Base-by-base conservation (phyloP, 1,140 invertebrate species). In the Asobara japonica region DNA sequence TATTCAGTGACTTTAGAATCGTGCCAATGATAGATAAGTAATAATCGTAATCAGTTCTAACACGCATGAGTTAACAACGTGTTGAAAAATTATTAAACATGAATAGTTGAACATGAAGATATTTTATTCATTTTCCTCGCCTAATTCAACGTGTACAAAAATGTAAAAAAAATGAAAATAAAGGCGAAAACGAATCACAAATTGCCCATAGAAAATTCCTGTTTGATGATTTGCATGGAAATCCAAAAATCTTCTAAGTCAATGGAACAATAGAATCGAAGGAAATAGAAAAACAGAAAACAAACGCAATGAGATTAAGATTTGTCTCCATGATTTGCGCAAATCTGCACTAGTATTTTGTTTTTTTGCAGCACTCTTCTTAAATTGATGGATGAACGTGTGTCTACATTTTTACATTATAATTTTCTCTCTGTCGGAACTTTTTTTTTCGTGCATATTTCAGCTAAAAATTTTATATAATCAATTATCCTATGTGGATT, bases 401-500 rank as follows among this genome's bases (percentile, higher is more conserved):
- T 60, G 16, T 36, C 20, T 18, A 22, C 18, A 11, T 64, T 36
- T 45, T 7, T 7, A 45, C n/a, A 16, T 45, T 3, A 18, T 16
- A 45, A 45, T 45, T 45, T 45, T 45, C 41, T 5, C 4, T 45
- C 11, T 16, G 5, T 45, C 18, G 18, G 7, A 70, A 31, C 13
- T 30, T 61, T 30, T 25, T 22, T 61, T 25, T 33, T 20, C 13
- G 7, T 18, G 18, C 25, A 60, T 78, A 69, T 74, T 75, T 77
- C 45, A 71, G 74, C 74, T 81, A 74, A 74, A 74, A 73, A 76
- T 77, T 73, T 69, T 66, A 76, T 65, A 73, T 74, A 74, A 79
- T 62, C 72, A 73, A 79, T 78, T 76, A 80, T 78, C 73, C 78
- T 72, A 75, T 71, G 71, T 69, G 60, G 25, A 20, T 18, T 69